These are phyloP conservation scores for Pterostichus niger DNA, from an alignment of 2,888 invertebrate species.

Conservation along the genomic window DNA sequence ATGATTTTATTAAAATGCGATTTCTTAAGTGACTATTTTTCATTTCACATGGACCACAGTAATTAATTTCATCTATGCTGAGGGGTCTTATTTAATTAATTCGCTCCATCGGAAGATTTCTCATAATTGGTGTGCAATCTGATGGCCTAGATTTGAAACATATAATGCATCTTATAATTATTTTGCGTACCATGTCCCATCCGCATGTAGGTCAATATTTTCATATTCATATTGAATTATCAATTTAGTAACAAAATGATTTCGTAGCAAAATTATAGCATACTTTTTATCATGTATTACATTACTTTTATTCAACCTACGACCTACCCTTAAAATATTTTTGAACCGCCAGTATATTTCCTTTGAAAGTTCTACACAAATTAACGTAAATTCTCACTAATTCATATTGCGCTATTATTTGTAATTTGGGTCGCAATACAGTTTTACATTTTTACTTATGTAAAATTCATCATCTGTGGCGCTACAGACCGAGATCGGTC, in stretches of 20 bases:
- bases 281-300: conserved; percentile 61
- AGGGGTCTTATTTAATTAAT: background rate
- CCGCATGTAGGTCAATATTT: conserved; percentile 66
- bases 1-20: background rate
- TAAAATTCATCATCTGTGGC: too few species aligned
- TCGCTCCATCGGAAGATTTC: background rate
- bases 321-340: conserved; percentile 66
- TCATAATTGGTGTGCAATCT: background rate
- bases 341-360: too few species aligned
- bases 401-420: too few species aligned
- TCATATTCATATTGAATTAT: conserved; percentile 67
- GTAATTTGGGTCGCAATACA: too few species aligned
- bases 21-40: conserved; percentile 2
- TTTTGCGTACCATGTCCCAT: conserved; percentile 51
- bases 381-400: too few species aligned
- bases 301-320: conserved; percentile 52
- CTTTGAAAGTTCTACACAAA: too few species aligned
- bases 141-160: conserved; percentile 68
- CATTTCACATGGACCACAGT: conserved; percentile 19
- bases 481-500: too few species aligned
- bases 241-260: conserved; percentile 64
- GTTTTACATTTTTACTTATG: too few species aligned
- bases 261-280: conserved; percentile 66
- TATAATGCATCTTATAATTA: conserved; percentile 65
- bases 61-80: background rate